Evolutionary conservation across 2,888 invertebrate genomes (phyloP).

Genomic region (Erpobdella octoculata): DNA sequence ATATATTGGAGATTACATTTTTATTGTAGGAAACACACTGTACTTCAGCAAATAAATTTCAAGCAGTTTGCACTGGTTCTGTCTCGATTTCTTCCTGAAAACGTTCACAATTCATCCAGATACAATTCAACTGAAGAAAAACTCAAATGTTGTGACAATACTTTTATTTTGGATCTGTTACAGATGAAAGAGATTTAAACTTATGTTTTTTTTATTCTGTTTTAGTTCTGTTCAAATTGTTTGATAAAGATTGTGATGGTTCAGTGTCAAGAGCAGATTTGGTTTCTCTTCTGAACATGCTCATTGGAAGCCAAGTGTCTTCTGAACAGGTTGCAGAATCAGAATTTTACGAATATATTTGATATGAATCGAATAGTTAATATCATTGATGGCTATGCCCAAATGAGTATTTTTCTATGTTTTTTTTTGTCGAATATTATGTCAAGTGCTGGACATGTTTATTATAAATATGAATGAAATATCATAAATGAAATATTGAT

Average conservation of each 20-base stretch:
- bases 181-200: not conserved
- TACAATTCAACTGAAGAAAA: conserved; percentile 4
- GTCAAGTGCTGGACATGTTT: not conserved
- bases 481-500: not conserved
- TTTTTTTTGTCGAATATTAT: not conserved
- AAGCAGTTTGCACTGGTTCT: conserved; percentile 18
- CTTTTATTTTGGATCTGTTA: too few relatives aligned
- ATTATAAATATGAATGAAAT: not conserved
- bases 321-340: not conserved
- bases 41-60: conserved; percentile 4
- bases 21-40: not conserved
- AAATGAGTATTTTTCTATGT: too few relatives aligned
- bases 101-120: not conserved
- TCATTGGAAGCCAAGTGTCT: conserved; percentile 1
- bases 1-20: not conserved
- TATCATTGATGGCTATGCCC: not conserved
- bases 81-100: conserved; percentile 17
- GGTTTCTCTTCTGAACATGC: conserved; percentile 12
- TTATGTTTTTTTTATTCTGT: not conserved
- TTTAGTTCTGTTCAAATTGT: conserved; percentile 18
- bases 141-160: too few relatives aligned
- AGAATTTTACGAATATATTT: too few relatives aligned
- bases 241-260: conserved; percentile 19
- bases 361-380: not conserved
- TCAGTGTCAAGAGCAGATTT: conserved; percentile 4